Percentiles rank a stretch among this genome's conserved stretches.
phyloP scores from a whole-genome alignment of 2,797 vertebrate species.

The Toxotes lorentzi region DNA sequence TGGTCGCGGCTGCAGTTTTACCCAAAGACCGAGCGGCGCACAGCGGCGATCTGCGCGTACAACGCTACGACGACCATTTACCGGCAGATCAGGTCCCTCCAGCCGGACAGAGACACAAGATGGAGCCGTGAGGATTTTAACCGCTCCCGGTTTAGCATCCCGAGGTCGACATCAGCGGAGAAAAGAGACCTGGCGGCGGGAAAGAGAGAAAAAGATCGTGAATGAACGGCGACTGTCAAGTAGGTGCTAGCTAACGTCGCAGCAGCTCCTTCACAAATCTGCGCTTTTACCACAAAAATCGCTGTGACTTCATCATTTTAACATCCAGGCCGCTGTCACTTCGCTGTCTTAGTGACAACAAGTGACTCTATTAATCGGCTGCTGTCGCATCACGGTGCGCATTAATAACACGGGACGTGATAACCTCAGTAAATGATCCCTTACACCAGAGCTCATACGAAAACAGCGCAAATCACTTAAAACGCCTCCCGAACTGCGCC shows the following conservation, averaged over 20 bases:
- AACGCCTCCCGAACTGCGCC: neutral
- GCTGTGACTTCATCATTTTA: neutral
- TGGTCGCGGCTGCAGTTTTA: conserved; percentile 11
- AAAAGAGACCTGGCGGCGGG: neutral
- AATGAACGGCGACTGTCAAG: conserved; percentile 55
- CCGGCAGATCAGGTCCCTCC: conserved; percentile 5
- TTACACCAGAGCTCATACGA: neutral
- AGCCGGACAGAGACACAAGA: neutral
- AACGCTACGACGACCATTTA: neutral
- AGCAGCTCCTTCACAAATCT: neutral
- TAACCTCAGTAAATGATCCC: neutral
- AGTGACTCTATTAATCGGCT: neutral
- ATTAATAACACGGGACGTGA: neutral
- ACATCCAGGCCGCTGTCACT: too few relatives aligned
- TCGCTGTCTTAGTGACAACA: neutral
- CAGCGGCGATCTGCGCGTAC: conserved; percentile 20
- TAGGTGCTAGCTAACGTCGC: conserved; percentile 40
- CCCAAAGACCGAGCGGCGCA: conserved; percentile 12
- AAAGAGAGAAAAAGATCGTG: neutral
- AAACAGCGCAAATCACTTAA: too few relatives aligned
- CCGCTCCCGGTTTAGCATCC: neutral
- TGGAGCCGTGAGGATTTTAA: conserved; percentile 28
- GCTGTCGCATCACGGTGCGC: neutral
- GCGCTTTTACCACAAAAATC: neutral
- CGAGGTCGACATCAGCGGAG: neutral